Conservation (phyloP, 2,888 invertebrate species). For the Neoaliturus tenellus region DNA sequence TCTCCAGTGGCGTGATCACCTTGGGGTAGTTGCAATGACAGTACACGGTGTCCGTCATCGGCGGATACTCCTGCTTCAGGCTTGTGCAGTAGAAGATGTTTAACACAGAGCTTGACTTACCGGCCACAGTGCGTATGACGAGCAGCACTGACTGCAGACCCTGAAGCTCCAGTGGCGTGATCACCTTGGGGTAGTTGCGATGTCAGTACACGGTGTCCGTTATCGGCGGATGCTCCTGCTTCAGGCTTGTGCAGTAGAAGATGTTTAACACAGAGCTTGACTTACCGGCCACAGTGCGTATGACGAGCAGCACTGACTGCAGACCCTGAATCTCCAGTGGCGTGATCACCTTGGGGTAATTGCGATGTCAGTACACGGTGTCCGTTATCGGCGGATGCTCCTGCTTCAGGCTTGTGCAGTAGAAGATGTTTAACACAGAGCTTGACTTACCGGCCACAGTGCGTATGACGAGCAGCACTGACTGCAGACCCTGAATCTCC, state of each 20-base stretch:
- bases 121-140: constrained; percentile 85
- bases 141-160: constrained; percentile 89
- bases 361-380: constrained; percentile 77
- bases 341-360: constrained; percentile 80
- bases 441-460: too few relatives aligned
- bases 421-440: too few relatives aligned
- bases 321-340: constrained; percentile 91
- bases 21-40: constrained; percentile 75
- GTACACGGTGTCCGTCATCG: constrained; percentile 80
- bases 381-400: constrained; percentile 77
- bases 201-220: constrained; percentile 80
- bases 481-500: constrained; percentile 90
- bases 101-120: too few relatives aligned
- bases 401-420: constrained; percentile 73
- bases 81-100: constrained; percentile 78
- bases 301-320: constrained; percentile 86
- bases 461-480: constrained; percentile 88
- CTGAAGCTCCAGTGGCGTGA: constrained; percentile 88
- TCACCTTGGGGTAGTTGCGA: constrained; percentile 76
- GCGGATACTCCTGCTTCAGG: constrained; percentile 74
- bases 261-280: too few relatives aligned
- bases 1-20: constrained; percentile 86
- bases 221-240: constrained; percentile 75
- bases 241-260: constrained; percentile 74
- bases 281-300: too few relatives aligned